Evolutionary conservation across 2,113 vertebrate species (phyloP).

Genomic region (Triplophysa dalaica): DNA sequence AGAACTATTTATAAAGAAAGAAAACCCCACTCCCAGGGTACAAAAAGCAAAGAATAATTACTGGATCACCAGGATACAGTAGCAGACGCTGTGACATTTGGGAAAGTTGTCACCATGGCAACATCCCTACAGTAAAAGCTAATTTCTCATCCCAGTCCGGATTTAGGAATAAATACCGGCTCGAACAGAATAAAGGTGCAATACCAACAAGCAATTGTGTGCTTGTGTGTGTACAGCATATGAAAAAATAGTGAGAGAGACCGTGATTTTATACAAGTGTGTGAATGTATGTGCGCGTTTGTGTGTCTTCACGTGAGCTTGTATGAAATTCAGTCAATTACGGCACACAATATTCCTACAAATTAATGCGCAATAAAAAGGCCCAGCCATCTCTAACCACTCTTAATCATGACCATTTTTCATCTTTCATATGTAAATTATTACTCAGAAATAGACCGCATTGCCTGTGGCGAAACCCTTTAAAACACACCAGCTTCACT

Average conservation of each 20-base stretch:
- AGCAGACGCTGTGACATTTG: constrained; percentile 57
- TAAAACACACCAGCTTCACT: constrained; percentile 35
- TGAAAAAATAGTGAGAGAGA: neutral
- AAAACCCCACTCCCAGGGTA: constrained; percentile 33
- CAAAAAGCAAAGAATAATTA: constrained; percentile 48
- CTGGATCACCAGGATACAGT: constrained; percentile 56
- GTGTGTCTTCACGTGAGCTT: neutral
- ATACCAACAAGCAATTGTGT: constrained; percentile 8
- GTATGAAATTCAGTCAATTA: constrained; percentile 6
- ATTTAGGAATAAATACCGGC: constrained; percentile 52
- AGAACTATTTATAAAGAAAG: constrained; percentile 29
- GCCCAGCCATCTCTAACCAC: neutral
- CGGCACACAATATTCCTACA: neutral
- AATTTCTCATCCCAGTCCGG: constrained; percentile 46
- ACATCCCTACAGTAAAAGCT: constrained; percentile 44
- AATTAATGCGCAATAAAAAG: constrained; percentile 16
- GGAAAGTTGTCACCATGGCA: constrained; percentile 53
- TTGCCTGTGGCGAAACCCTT: constrained; percentile 28
- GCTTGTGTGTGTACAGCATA: constrained; percentile 7
- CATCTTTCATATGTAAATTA: constrained; percentile 26
- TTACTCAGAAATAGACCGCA: constrained; percentile 8
- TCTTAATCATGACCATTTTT: constrained; percentile 28
- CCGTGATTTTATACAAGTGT: constrained; percentile 7
- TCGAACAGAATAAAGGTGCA: constrained; percentile 44
- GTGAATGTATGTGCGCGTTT: constrained; percentile 1